phyloP scores from a whole-genome alignment of 1,140 invertebrate genomes.

The Drosophila littoralis region DNA sequence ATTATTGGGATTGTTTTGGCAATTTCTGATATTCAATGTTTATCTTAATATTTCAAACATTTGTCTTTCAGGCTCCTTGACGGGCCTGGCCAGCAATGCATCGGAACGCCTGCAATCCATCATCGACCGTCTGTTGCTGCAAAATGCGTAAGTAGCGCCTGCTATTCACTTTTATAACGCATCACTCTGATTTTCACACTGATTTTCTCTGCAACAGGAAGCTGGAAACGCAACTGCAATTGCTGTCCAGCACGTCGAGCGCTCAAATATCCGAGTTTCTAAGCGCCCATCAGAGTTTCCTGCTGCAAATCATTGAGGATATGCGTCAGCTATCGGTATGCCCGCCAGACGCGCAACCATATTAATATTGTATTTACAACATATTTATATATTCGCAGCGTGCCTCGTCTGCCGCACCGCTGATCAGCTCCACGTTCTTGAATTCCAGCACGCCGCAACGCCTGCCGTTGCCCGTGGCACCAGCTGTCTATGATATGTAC shows the following conservation, averaged over 20 bases:
- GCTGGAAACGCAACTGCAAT: conserved; percentile 66
- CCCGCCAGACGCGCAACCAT: not conserved
- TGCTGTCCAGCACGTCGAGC: conserved; percentile 54
- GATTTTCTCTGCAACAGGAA: conserved; percentile 43
- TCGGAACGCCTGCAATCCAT: conserved; percentile 72
- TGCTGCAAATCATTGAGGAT: conserved; percentile 77
- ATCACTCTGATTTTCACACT: not conserved
- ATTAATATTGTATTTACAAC: not conserved
- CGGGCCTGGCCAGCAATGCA: conserved; percentile 69
- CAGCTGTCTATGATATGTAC: conserved; percentile 55
- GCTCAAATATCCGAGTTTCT: conserved; percentile 70
- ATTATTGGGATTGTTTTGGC: no score
- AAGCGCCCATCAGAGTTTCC: conserved; percentile 70
- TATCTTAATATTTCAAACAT: not conserved
- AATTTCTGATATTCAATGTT: not conserved
- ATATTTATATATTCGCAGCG: conserved; percentile 1
- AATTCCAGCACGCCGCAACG: conserved; percentile 68
- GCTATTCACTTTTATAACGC: not conserved
- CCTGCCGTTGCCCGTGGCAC: conserved; percentile 2
- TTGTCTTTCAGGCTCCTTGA: conserved; percentile 58
- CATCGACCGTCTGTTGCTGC: conserved; percentile 68
- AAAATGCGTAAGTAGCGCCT: conserved; percentile 63
- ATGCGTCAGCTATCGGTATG: conserved; percentile 79
- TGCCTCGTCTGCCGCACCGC: conserved; percentile 31
- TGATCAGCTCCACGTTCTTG: conserved; percentile 63